Evolutionary conservation across 2,113 vertebrate genomes (phyloP), one percentile per base, ranked within the genome.

Genomic region (Dipodomys stephensi): DNA sequence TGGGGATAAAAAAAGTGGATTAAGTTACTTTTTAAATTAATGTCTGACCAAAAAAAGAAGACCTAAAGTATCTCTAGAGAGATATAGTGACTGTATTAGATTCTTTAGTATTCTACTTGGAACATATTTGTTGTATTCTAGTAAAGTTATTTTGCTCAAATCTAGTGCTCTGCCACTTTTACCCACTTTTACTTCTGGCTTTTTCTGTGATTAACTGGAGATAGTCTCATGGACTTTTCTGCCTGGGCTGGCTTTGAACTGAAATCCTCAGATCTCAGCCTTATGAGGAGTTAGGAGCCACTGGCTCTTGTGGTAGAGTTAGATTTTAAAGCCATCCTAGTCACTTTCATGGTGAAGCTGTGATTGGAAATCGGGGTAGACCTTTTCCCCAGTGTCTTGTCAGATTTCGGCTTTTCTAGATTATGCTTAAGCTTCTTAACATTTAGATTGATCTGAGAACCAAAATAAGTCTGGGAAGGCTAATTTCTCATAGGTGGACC

Each of bases 11-110:
- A 46, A 32, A 35, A 11, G 83, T n/a, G 28, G 30, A 53, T 93
- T 94, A 84, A 39, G 49, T 88, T 91, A 89, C 19, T 44, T 83
- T 27, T 90, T 82, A 30, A 30, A 65, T 4, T 79, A 83, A 90
- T 64, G 49, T 32, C 80, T 81, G 73, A 89, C 71, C 68, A 60
- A 64, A 76, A 60, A 64, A 76, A 83, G 88, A 77, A 80, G 68
- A 85, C 78, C 23, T 6, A 90, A 67, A 23, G 71, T 69, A 32
- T 78, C 49, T 90, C 44, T 64, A 91, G 90, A 49, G 9, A 74
- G 53, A 16, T 57, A 57, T 3, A 57, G 53, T 57, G 53, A 57
- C 16, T 1, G 3, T 57, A 13, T 16, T 71, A 7, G 60, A 80
- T 88, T 83, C 9, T 80, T 30, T 78, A 53, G 86, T 78, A 67